Conservation (phyloP, 2,797 vertebrate genomes). For the Perodicticus potto region DNA sequence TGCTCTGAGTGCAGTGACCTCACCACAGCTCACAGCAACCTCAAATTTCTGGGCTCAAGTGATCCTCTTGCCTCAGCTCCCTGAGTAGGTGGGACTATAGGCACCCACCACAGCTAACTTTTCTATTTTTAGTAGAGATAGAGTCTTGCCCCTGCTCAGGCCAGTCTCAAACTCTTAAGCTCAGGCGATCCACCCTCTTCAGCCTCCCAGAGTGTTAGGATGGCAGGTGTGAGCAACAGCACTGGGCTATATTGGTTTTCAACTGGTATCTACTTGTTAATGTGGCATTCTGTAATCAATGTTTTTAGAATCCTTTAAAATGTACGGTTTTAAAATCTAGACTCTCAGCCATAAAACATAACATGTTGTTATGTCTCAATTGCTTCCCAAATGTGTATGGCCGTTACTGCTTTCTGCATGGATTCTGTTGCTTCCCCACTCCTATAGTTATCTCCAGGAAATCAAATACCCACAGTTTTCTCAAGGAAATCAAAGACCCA, state of each 20-base stretch:
- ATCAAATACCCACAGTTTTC: background rate
- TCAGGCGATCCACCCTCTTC: no score
- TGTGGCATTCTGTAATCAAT: background rate
- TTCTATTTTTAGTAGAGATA: no score
- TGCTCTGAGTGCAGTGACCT: no score
- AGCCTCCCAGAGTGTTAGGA: no score
- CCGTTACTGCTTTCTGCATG: background rate
- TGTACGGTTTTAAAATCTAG: background rate
- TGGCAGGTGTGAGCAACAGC: no score
- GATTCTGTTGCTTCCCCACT: background rate
- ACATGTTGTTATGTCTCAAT: conserved; percentile 1
- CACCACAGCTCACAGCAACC: background rate
- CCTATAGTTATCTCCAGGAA: background rate
- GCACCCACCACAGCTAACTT: no score
- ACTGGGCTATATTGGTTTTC: conserved; percentile 2
- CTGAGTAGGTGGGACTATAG: no score
- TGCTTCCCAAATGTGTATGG: conserved; percentile 15
- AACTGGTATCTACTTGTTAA: conserved; percentile 59
- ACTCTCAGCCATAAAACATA: background rate
- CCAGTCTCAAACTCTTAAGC: no score
- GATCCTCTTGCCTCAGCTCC: no score
- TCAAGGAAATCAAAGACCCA: no score
- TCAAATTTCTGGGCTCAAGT: no score
- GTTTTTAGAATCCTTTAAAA: conserved; percentile 30
- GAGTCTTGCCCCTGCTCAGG: no score